Evolutionary conservation across 2,888 invertebrate genomes (phyloP), one percentile per base, ranked within the genome.

Genomic region (Zootermopsis nevadensis): DNA sequence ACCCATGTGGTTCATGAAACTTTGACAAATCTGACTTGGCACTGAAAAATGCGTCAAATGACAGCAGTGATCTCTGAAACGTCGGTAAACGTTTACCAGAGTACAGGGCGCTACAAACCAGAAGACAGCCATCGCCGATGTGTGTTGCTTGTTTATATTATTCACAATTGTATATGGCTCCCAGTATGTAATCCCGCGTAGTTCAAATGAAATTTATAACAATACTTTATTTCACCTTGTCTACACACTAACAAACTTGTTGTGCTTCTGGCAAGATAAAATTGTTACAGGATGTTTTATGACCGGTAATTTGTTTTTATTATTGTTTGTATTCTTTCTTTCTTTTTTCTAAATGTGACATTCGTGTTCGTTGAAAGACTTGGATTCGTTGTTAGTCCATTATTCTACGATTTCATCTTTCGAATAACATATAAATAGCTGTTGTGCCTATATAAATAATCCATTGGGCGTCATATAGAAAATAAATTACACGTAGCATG

Each of bases 401-500:
- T 66, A 33, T 66, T 79, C 66, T 66, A 76, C 42, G 27, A 38
- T 48, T 76, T 76, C 42, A 74, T 27, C 42, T 60, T 15, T 55
- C 27, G 33, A 30, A 53, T 35, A 42, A 77, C 33, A 48, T 53
- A 53, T 77, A 60, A 79, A 66, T 24, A 79, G 60, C 30, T 60
- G 79, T 60, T 60, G 38, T 35, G 22, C 60, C 60, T 33, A 27
- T 79, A 79, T 79, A 79, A 79, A 79, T 79, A 79, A 79, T 66
- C 60, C 31, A 79, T 79, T 38, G 79, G 79, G 53, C 60, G 30
- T 60, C 79, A 35, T 33, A 66, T 35, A 66, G 79, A 79, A 79
- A 79, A 79, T 79, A 79, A 79, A 79, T 79, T 79, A 79, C 38
- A 79, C 27, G 27, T 79, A 74, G 66, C 79, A 22, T 66, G 38